Conservation (phyloP, 1,140 invertebrate genomes). For the Papilio glaucus region DNA sequence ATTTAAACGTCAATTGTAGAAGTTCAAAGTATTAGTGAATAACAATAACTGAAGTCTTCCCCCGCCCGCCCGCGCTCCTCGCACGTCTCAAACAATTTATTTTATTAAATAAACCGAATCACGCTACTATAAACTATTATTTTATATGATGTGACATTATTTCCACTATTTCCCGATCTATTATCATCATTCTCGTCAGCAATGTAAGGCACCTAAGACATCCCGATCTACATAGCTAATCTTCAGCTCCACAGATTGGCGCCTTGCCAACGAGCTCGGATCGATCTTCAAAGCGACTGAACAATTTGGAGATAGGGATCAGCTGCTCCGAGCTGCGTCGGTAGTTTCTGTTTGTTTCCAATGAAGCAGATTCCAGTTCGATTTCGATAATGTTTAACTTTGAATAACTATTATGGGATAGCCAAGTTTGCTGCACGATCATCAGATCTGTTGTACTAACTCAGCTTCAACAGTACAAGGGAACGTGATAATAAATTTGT, state of each 20-base stretch:
- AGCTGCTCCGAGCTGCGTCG: not conserved
- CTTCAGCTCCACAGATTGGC: not conserved
- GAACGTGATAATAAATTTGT: too few relatives aligned
- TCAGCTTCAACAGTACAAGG: too few relatives aligned
- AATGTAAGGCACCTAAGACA: not conserved
- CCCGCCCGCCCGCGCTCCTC: too few relatives aligned
- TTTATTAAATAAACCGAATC: too few relatives aligned
- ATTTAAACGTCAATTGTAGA: too few relatives aligned
- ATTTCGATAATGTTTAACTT: not conserved
- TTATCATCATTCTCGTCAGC: not conserved
- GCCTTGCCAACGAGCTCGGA: not conserved
- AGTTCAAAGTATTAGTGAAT: too few relatives aligned
- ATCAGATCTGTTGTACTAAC: too few relatives aligned
- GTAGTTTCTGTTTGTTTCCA: not conserved
- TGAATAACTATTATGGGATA: not conserved
- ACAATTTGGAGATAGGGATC: not conserved
- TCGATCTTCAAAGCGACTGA: not conserved
- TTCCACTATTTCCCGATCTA: not conserved
- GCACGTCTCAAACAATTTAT: too few relatives aligned
- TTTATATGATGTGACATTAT: too few relatives aligned
- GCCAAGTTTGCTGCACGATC: too few relatives aligned
- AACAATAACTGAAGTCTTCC: too few relatives aligned
- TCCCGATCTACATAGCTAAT: not conserved
- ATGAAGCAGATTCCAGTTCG: not conserved
- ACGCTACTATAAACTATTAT: too few relatives aligned